phyloP scores from a whole-genome alignment of 2,888 invertebrate genomes.

The Cheilosia scutellata region DNA sequence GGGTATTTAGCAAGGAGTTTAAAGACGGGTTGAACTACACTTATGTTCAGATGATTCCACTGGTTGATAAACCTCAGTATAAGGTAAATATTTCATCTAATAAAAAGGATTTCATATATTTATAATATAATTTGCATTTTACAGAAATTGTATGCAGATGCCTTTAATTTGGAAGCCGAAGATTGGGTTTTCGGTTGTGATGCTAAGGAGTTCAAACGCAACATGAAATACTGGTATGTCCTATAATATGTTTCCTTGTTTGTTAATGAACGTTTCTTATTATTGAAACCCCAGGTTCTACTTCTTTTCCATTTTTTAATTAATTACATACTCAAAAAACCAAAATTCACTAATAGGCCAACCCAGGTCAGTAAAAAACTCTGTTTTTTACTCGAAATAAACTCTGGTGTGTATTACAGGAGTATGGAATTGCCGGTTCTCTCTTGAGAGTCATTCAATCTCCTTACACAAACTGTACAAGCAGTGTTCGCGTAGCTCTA shows the following conservation, averaged over 20 bases:
- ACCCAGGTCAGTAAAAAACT: too few relatives aligned
- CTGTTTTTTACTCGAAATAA: too few relatives aligned
- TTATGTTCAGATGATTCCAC: slow-evolving; percentile 81
- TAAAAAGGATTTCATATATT: slow-evolving; percentile 65
- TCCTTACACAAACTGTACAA: too few relatives aligned
- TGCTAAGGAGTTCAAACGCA: slow-evolving; percentile 85
- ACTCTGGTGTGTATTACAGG: too few relatives aligned
- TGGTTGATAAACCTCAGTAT: slow-evolving; percentile 79
- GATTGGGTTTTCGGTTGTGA: slow-evolving; percentile 93
- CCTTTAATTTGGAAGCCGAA: slow-evolving; percentile 87
- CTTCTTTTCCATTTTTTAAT: too few relatives aligned
- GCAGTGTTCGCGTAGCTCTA: too few relatives aligned
- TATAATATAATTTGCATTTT: background rate
- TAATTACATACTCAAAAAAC: too few relatives aligned
- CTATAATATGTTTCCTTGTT: background rate
- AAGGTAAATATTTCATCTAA: slow-evolving; percentile 76
- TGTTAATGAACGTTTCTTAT: too few relatives aligned
- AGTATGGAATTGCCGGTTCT: too few relatives aligned
- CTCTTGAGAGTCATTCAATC: too few relatives aligned
- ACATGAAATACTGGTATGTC: slow-evolving; percentile 86
- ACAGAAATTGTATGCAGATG: slow-evolving; percentile 86
- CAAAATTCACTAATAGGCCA: too few relatives aligned
- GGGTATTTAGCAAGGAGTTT: slow-evolving; percentile 81
- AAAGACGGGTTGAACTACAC: slow-evolving; percentile 79
- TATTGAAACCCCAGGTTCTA: background rate